Evolutionary conservation across 2,797 vertebrate species (phyloP), one percentile per base, ranked within the genome.

Genomic region (Epinephelus coioides): DNA sequence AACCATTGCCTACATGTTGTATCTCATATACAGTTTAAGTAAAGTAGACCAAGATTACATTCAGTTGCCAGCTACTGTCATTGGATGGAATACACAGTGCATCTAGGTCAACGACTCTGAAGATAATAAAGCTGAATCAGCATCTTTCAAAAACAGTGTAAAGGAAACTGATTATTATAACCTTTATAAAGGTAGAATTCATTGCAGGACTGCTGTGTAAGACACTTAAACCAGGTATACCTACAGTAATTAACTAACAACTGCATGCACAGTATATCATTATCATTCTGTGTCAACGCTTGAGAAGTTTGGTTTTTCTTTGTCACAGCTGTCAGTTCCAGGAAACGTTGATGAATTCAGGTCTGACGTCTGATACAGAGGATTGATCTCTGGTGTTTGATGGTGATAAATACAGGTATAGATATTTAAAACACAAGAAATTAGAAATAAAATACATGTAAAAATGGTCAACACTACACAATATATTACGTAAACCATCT

Each of bases 271-370:
- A 49, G 14, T 44, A 8, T 11, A 27, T 47, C 7, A 38, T 57
- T 1, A 60, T 50, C 5, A 23, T n/a, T 56, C 1, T 68, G 43
- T 25, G 5, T 47, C 3, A 7, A 21, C 3, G 2, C n/a, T 67
- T 57, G 38, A 40, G 44, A 21, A 57, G 67, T 46, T 21, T 0
- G 53, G 51, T 6, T 7, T 4, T 21, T 75, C 25, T 38, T 8
- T 15, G 47, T 62, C 47, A 53, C 7, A 34, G 34, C 34, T 6
- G 6, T 56, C 63, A 60, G 21, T 40, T 77, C 30, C 64, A 49
- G 64, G 73, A 73, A 73, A 54, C 23, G 12, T 46, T 15, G 61
- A 10, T 15, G 12, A 50, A 13, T 43, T 4, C 46, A 46, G 56
- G 47, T 27, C 23, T 8, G 34, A 34, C 34, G 1, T 34, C 34